Base-by-base conservation (phyloP, 2,113 vertebrate genomes). In the Malurus elegans region DNA sequence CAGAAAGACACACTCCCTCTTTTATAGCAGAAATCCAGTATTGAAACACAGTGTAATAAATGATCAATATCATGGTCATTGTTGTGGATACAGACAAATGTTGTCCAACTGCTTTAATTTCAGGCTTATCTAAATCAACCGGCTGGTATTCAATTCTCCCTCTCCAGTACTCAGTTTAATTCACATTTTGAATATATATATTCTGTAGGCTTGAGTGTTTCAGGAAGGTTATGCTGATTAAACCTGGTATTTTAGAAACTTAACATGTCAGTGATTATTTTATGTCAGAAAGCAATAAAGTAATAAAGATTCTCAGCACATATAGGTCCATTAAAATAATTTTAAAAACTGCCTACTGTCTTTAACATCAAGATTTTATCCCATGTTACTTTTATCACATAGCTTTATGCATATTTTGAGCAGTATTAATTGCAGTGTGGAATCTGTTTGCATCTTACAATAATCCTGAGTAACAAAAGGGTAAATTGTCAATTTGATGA, bases 81-180 rank as follows among this genome's bases (percentile, higher is more conserved):
- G 2, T 26, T 79, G 18, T 58, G 26, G 24, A 34, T 72, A 32
- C 0, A 0, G 57, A 32, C 29, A 73, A 70, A 84, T 18, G 10
- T 38, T 81, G 7, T 54, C 23, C 57, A 81, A 19, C 10, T 42
- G 14, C n/a, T 85, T 90, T 71, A 8, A 34, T 74, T 85, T 82
- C 23, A 71, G 20, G 4, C 7, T 71, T 88, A 50, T 19, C 6
- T 67, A 42, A 71, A 69, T 65, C 7, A 83, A 71, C 18, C 4
- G 1, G 6, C 12, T 51, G 23, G 25, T 51, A 31, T 34, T 65
- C 34, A 74, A 18, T 5, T 2, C 2, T 67, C 4, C 2, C 7
- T 54, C n/a, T 70, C 19, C 23, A 72, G 40, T 18, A 57, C 6
- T 60, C 21, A 36, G 13, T 85, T 67, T 56, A 82, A 56, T 58